Conservation (phyloP, 1,140 invertebrate genomes). For the Orussus abietinus region DNA sequence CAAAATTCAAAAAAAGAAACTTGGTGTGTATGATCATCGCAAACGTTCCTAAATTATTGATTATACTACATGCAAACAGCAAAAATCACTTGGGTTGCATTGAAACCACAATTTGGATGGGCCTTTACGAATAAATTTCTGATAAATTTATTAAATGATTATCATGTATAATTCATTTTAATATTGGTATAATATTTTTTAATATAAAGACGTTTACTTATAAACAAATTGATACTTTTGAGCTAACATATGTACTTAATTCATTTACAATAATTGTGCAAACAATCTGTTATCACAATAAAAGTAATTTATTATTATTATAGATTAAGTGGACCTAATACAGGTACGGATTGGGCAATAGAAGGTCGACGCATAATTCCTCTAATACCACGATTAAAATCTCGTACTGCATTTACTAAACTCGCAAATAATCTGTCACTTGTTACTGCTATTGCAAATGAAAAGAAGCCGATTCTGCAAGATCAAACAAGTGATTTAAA, state of each 20-base stretch:
- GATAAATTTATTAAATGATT: conserved; percentile 26
- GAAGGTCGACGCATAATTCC: conserved; percentile 81
- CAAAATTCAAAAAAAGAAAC: too few relatives aligned
- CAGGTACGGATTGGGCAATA: conserved; percentile 77
- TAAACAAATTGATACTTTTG: too few relatives aligned
- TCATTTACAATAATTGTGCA: too few relatives aligned
- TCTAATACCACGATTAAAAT: conserved; percentile 73
- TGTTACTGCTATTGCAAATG: conserved; percentile 52
- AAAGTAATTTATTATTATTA: conserved; percentile 29
- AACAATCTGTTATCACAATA: conserved; percentile 22
- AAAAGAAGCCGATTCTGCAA: conserved; percentile 40
- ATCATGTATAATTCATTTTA: conserved; percentile 36
- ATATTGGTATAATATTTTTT: conserved; percentile 17
- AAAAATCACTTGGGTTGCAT: too few relatives aligned
- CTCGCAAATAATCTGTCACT: conserved; percentile 71
- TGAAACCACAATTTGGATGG: too few relatives aligned
- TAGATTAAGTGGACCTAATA: conserved; percentile 77
- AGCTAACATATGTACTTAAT: too few relatives aligned
- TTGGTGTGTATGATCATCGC: too few relatives aligned
- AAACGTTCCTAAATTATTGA: too few relatives aligned
- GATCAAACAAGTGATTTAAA: conserved; percentile 31
- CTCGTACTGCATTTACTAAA: conserved; percentile 78
- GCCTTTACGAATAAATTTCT: conserved; percentile 10
- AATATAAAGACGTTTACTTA: too few relatives aligned
- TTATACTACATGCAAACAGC: too few relatives aligned